Evolutionary conservation across 1,140 invertebrate genomes (phyloP), one percentile per base, ranked within the genome.

Genomic region (Panulirus ornatus): DNA sequence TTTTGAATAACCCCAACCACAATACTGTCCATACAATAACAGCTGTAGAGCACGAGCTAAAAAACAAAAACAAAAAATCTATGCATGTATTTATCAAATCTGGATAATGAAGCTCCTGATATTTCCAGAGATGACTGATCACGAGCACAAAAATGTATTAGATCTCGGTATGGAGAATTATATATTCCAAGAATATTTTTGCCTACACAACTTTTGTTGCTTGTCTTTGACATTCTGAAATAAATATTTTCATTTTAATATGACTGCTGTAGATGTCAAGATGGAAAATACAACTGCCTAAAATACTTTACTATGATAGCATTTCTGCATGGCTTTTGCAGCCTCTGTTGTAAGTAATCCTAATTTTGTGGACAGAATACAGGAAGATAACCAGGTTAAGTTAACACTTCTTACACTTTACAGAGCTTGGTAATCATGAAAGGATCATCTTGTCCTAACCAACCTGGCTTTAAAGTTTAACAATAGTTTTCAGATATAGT

Each of bases 331-430:
- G 47, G 36, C 71, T 19, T 51, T 36, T 58, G 78, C 9, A 38
- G 51, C 27, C 27, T 58, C 42, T 19, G 34, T 9, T 47, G 8
- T 14, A 36, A 11, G 78, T 81, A 81, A 81, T 81, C 78, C 78
- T 54, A 81, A 81, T 81, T 81, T 81, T 79, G 76, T 19, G 30
- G 47, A 47, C 30, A 54, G 58, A 19, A 38, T 38, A 9, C 34
- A 36, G 22, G 78, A 58, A 81, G 78, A 79, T 8, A 36, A 30
- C 58, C 58, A 66, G 58, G 27, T 11, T 9, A 66, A 73, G 70
- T 38, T 73, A 38, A 73, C 70, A 73, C 34, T 73, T 34, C 34
- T 38, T 38, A 73, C 34, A 73, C 27, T 73, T 73, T 22, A 73
- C n/a, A n/a, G n/a, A n/a, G n/a, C n/a, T n/a, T 73, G 27, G 27